Base-by-base conservation (phyloP, 2,888 invertebrate species). In the Amaurobius ferox region DNA sequence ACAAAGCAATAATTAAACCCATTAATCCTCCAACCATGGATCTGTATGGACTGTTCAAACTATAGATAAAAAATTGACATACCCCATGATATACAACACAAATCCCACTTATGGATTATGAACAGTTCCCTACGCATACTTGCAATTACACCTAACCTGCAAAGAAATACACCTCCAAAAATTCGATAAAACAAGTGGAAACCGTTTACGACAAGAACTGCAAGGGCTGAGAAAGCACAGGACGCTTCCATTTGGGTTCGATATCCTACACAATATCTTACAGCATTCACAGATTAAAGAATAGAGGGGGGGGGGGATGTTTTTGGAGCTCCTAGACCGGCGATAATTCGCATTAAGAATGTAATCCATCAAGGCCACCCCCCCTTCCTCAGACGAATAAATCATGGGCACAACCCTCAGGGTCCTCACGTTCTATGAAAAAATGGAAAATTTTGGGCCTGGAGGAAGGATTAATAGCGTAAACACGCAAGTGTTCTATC, bases 341-440 rank as follows among this genome's bases (percentile, higher is more conserved):
- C 83, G 83, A 83, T 83, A 83, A 83, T 83, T 83, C 83, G 83
- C 83, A 83, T 83, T 77, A 83, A 35, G 70, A 70, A 77, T 71
- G 83, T 77, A 64, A 83, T 83, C 83, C 83, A 83, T 83, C 83
- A 83, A 77, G 70, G 16, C 30, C 70, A 55, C 66, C 26, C 73
- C 55, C 73, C 80, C 67, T 26, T 44, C 66, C 7, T 48, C 55
- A 55, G 62, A 55, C 62, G 79, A 72, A 72, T 67, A 80, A 74
- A 80, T 80, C 80, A 73, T 68, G 66, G 40, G 67, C 48, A 68
- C 73, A 66, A 73, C 67, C 73, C 73, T 73, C 55, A 28, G 66
- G 66, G 26, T 19, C 73, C 16, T 67, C 48, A 30, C 64, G 16
- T 66, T 66, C 28, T 55, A 55, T 23, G 68, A 35, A 40, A 68